phyloP scores from a whole-genome alignment of 1,140 invertebrate genomes.

The Scylla paramamosain region DNA sequence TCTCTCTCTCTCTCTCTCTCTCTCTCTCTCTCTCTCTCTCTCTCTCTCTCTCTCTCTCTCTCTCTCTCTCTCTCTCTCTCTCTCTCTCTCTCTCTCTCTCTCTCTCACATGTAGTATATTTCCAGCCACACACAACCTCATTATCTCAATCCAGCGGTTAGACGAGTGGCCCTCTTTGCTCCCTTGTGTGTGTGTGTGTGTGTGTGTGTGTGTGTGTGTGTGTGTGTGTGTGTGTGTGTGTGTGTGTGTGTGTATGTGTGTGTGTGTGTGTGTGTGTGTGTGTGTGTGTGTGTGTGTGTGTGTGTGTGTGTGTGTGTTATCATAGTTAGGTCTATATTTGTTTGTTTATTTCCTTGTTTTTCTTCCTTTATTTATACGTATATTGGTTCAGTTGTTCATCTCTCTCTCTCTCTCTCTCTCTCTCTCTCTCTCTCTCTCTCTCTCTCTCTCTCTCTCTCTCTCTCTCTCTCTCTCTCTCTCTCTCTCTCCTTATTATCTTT shows the following conservation, averaged over 20 bases:
- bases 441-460: not conserved
- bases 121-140: not conserved
- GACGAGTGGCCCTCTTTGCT: not conserved
- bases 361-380: not conserved
- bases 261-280: not conserved
- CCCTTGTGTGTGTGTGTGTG: slow-evolving; percentile 1
- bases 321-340: not conserved
- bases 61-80: no score
- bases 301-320: not conserved
- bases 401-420: slow-evolving; percentile 20
- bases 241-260: slow-evolving; percentile 12
- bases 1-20: no score
- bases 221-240: not conserved
- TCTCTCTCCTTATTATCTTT: no score
- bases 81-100: no score
- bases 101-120: no score
- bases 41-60: no score
- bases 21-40: no score
- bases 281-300: not conserved
- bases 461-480: no score
- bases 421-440: slow-evolving; percentile 20
- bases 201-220: not conserved
- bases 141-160: not conserved
- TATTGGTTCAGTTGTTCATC: not conserved
- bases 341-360: not conserved